These are phyloP conservation scores for Branchipolynoe longqiensis DNA, from an alignment of 2,888 invertebrate species.

Conservation along the genomic window DNA sequence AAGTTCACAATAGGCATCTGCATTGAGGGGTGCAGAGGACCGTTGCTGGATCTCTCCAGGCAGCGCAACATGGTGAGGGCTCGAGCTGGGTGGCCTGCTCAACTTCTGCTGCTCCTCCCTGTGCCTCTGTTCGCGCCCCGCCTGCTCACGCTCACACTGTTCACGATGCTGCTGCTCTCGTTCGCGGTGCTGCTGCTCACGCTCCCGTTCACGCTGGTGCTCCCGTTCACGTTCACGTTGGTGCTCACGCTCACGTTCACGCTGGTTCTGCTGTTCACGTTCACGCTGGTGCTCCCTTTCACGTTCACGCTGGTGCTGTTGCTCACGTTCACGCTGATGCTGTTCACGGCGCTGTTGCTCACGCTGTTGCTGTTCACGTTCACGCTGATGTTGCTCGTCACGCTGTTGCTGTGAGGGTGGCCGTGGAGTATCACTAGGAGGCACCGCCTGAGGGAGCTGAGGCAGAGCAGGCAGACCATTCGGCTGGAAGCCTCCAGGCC, in stretches of 20 bases:
- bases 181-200: neutral
- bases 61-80: slow-evolving; percentile 1
- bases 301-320: neutral
- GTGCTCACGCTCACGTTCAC: neutral
- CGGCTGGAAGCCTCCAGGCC: slow-evolving; percentile 25
- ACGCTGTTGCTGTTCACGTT: neutral
- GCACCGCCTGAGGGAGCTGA: slow-evolving; percentile 63
- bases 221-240: neutral
- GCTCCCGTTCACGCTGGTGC: slow-evolving; percentile 35
- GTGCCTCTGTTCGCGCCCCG: slow-evolving; percentile 49
- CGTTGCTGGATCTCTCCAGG: slow-evolving; percentile 11
- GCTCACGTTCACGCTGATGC: slow-evolving; percentile 35
- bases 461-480: slow-evolving; percentile 40
- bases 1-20: slow-evolving; percentile 93
- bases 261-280: neutral
- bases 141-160: slow-evolving; percentile 62
- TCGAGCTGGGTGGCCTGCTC: slow-evolving; percentile 32
- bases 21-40: slow-evolving; percentile 59
- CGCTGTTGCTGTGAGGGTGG: neutral
- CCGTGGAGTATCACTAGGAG: slow-evolving; percentile 61
- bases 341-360: slow-evolving; percentile 60
- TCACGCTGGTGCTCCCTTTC: neutral
- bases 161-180: slow-evolving; percentile 35
- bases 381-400: neutral
- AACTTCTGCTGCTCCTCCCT: slow-evolving; percentile 1